phyloP scores from a whole-genome alignment of 2,888 invertebrate species.

The Phaedon cochleariae region DNA sequence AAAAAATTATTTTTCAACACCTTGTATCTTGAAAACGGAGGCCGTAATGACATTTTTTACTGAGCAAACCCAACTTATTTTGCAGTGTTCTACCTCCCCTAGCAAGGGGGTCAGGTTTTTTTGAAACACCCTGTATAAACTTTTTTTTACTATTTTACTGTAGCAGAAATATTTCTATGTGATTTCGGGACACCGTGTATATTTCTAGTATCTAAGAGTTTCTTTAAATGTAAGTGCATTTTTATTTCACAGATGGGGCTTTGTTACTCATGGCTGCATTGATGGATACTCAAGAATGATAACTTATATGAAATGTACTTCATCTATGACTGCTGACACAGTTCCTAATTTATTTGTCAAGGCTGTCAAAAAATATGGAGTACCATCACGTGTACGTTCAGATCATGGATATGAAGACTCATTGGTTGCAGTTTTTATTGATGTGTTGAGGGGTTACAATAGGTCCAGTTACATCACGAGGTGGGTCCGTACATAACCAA shows the following conservation, averaged over 20 bases:
- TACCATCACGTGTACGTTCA: constrained; percentile 20
- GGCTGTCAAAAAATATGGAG: constrained; percentile 18
- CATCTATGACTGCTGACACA: constrained; percentile 14
- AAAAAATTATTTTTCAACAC: too few relatives aligned
- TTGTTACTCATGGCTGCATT: constrained; percentile 21
- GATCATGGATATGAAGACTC: constrained; percentile 26
- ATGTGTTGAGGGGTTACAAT: constrained; percentile 7
- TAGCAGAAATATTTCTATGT: too few relatives aligned
- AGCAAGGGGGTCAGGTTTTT: too few relatives aligned
- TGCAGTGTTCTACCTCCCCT: too few relatives aligned
- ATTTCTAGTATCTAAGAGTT: too few relatives aligned
- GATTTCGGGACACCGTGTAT: too few relatives aligned
- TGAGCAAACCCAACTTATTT: too few relatives aligned
- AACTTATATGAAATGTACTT: constrained; percentile 17
- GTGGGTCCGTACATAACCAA: not conserved
- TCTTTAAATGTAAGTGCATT: too few relatives aligned
- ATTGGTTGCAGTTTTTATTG: constrained; percentile 21
- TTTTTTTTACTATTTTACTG: too few relatives aligned
- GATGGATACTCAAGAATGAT: constrained; percentile 18
- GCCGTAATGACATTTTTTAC: too few relatives aligned
- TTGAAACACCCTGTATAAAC: too few relatives aligned
- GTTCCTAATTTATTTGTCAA: constrained; percentile 9
- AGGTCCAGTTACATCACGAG: constrained; percentile 20
- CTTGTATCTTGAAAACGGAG: too few relatives aligned
- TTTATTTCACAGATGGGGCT: constrained; percentile 12